These are phyloP conservation scores for Xiphophorus maculatus DNA, from an alignment of 2,113 vertebrate genomes.

Conservation along the genomic window DNA sequence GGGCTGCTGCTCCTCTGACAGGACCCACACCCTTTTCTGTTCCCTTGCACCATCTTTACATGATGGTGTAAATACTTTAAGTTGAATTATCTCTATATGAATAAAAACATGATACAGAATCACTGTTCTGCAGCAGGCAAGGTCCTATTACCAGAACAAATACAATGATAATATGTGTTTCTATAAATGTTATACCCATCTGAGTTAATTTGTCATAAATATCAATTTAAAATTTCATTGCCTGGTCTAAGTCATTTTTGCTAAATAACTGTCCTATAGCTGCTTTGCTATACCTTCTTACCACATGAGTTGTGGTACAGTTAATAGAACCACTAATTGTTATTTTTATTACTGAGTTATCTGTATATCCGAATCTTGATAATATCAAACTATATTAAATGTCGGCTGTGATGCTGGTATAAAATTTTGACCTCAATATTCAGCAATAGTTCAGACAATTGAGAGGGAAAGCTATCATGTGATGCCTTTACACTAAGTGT, in stretches of 20 bases:
- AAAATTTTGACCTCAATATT: neutral
- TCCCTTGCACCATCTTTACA: conserved; percentile 15
- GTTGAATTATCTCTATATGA: conserved; percentile 10
- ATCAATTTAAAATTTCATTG: neutral
- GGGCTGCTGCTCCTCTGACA: neutral
- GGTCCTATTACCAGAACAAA: neutral
- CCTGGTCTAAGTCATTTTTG: neutral
- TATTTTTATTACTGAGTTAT: neutral
- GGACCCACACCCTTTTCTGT: neutral
- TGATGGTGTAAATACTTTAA: conserved; percentile 4
- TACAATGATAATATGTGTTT: neutral
- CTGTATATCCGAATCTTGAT: neutral
- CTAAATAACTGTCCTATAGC: neutral
- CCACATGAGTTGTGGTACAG: neutral
- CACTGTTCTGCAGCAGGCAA: conserved; percentile 8
- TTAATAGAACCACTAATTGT: neutral
- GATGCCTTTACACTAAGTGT: conserved; percentile 8
- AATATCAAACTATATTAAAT: neutral
- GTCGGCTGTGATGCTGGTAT: neutral
- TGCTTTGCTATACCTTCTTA: neutral
- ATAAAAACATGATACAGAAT: conserved; percentile 27
- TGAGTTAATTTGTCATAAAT: neutral
- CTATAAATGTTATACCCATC: neutral
- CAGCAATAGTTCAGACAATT: conserved; percentile 4
- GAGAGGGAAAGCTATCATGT: neutral